Base-by-base conservation (phyloP, 2,113 vertebrate species). In the Cryptomyrus ogoouensis region DNA sequence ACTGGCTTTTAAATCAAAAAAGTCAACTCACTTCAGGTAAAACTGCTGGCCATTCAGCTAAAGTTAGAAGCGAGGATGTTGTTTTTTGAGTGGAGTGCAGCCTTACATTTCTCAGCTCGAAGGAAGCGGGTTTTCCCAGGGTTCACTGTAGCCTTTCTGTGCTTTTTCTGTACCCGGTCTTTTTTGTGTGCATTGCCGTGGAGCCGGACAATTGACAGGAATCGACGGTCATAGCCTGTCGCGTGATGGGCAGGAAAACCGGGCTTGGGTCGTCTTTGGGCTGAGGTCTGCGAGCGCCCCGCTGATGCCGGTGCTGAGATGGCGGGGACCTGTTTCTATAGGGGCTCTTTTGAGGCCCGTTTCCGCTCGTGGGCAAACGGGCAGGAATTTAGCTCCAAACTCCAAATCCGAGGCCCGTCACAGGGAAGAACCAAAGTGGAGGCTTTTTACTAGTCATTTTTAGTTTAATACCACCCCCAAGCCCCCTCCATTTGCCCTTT, bases 371-470 rank as follows among this genome's bases (percentile, higher is more conserved):
- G 31, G 19, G 35, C 56, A 52, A 31, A 42, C 1, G 31, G 70
- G 49, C 27, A 83, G 49, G 50, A 58, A 83, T 89, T 50, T 21
- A 50, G 66, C 50, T 83, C 27, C 88, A 19, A 15, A 39, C 47
- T 15, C 12, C 44, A 86, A 90, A 21, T 42, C n/a, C 1, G 12
- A 87, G 83, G 31, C 74, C 83, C 5, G 44, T 47, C 39, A 46
- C 4, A 2, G 56, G 46, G 53, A 50, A 39, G 46, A 87, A 24
- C 56, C 56, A 87, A 90, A 62, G 50, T 39, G 10, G 15, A 80
- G 77, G 80, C 53, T 12, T 74, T 52, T 74, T 50, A 50, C 56
- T 92, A 90, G 7, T 74, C 5, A 91, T 90, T 93, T 77, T 87
- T 70, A 44, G 9, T 42, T 42, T 80, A 17, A 80, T 80, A 42